Percentiles rank a stretch among this genome's conserved stretches.
Conservation (phyloP, 92 coral and sea anemone genomes). For the Zoanthus gigantus region DNA sequence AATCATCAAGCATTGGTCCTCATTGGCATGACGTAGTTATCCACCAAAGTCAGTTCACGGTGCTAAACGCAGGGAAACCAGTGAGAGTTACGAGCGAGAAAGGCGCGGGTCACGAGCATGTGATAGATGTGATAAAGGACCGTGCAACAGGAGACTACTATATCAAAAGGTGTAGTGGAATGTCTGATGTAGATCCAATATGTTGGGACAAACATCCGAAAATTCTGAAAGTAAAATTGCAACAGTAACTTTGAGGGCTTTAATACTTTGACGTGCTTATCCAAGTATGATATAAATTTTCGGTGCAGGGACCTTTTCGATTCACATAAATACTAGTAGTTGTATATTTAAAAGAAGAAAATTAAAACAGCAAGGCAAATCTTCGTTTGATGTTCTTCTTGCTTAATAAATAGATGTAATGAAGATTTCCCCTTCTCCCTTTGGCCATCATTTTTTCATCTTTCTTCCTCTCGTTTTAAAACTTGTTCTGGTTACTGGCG, state of each 20-base stretch:
- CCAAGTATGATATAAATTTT: background rate
- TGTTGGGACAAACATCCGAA: slow-evolving; percentile 34
- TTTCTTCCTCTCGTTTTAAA: too few relatives aligned
- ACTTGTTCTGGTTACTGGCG: too few relatives aligned
- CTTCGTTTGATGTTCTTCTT: slow-evolving; percentile 1
- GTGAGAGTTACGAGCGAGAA: background rate
- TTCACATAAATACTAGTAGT: background rate
- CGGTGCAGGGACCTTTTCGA: background rate
- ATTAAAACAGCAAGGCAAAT: background rate
- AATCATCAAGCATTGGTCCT: slow-evolving; percentile 54
- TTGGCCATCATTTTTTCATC: too few relatives aligned
- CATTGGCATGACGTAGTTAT: slow-evolving; percentile 70
- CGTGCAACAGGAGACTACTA: background rate
- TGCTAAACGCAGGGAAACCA: background rate
- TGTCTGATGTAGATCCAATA: background rate
- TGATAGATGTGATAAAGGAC: background rate
- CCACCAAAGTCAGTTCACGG: slow-evolving; percentile 37
- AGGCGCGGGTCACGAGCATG: slow-evolving; percentile 13
- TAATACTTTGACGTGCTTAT: background rate
- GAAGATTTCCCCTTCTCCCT: too few relatives aligned
- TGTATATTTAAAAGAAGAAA: too few relatives aligned
- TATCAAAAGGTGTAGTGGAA: background rate
- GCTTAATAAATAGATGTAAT: too few relatives aligned
- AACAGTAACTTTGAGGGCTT: background rate
- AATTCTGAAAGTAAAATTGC: background rate